Conservation (phyloP, 2,888 invertebrate species). For the Ethmia dodecea region DNA sequence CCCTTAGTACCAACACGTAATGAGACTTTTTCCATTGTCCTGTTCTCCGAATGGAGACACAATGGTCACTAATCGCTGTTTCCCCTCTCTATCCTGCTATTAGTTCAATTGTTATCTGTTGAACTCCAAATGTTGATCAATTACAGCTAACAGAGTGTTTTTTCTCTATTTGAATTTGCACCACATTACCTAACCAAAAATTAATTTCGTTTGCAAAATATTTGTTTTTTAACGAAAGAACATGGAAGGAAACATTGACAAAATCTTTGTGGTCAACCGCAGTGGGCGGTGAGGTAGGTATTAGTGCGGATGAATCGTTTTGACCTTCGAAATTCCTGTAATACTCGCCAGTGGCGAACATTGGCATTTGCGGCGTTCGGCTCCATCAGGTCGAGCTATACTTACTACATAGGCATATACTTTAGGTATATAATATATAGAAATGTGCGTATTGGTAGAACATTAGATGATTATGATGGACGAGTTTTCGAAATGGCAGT, state of each 20-base stretch:
- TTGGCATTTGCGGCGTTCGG: slow-evolving; percentile 34
- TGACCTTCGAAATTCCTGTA: slow-evolving; percentile 51
- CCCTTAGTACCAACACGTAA: no score
- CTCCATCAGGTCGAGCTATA: slow-evolving; percentile 1
- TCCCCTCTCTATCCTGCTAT: slow-evolving; percentile 39
- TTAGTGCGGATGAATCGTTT: slow-evolving; percentile 28
- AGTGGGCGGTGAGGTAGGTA: slow-evolving; percentile 30
- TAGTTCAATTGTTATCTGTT: slow-evolving; percentile 46
- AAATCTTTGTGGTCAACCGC: slow-evolving; percentile 23
- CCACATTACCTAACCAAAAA: no score
- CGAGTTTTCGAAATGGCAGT: no score
- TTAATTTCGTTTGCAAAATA: no score
- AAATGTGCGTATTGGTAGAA: no score
- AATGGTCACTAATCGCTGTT: slow-evolving; percentile 46
- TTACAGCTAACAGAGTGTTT: no score
- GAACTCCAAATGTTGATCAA: slow-evolving; percentile 4
- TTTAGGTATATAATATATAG: neutral
- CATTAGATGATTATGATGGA: no score
- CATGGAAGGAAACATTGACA: no score
- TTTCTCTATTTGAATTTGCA: no score
- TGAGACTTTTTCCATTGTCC: slow-evolving; percentile 57
- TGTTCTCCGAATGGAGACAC: slow-evolving; percentile 48
- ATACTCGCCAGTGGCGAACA: slow-evolving; percentile 37
- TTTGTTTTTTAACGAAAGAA: no score
- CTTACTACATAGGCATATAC: neutral